Evolutionary conservation across 2,113 vertebrate genomes (phyloP), one percentile per base, ranked within the genome.

Genomic region (Isurus oxyrinchus): DNA sequence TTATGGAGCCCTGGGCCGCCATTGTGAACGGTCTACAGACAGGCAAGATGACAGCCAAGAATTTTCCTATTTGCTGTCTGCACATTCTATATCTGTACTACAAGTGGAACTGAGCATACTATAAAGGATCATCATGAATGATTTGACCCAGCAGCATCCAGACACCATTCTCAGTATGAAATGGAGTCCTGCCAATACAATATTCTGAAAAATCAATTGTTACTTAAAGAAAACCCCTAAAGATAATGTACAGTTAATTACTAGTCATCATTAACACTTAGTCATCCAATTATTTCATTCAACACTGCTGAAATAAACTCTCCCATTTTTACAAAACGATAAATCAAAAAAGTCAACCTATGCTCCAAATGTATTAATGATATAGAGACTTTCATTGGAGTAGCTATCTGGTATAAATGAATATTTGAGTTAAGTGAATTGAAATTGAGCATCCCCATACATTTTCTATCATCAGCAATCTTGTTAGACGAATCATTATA

Each of bases 381-480:
- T 35, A 61, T 31, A 93, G 90, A 93, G 2, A 93, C 31, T n/a
- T 31, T 63, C 90, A 59, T 1, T 61, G 14, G 57, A 63, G 57
- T n/a, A 59, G 16, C n/a, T 93, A 40, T 93, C 57, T 93, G 57
- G 35, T 61, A n/a, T 59, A 93, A 93, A 63, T 93, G 31, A 95
- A 69, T 49, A 95, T 95, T 95, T 95, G 21, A 14, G 61, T 25
- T 44, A 69, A 27, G 61, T 2, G 25, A 69, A 69, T 49, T 72
- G 66, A 95, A 95, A 95, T 67, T 95, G 94, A 67, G 40, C 72
- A 49, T 57, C 27, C 13, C 44, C 55, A 27, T 72, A 27, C 8
- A 72, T 95, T 49, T 95, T 55, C 94, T n/a, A n/a, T 95, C 66
- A 55, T 53, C 94, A 95, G 49, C 67, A 95, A 49, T 53, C 94